These are phyloP conservation scores for Platalea minor DNA, from an alignment of 2,797 vertebrate species.

Conservation along the genomic window DNA sequence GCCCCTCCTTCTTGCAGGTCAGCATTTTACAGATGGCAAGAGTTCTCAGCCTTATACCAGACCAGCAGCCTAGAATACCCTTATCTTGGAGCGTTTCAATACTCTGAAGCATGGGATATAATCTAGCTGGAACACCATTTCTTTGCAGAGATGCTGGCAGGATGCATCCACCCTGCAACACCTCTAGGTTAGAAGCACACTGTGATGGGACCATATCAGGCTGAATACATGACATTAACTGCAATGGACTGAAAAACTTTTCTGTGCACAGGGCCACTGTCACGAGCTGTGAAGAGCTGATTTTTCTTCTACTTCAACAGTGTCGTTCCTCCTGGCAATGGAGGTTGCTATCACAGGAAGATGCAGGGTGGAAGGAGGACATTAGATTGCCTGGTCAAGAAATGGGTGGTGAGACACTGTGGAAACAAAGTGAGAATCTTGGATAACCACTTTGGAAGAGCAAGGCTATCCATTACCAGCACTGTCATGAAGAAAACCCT, in stretches of 20 bases:
- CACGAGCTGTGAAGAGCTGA: neutral
- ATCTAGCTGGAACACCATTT: neutral
- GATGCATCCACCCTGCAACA: neutral
- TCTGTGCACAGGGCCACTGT: no score
- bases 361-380: neutral
- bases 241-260: neutral
- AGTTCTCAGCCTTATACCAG: neutral
- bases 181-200: neutral
- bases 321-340: accelerated
- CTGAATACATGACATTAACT: neutral
- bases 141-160: neutral
- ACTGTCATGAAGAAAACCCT: neutral
- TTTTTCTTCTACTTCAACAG: neutral
- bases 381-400: neutral
- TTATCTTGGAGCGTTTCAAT: neutral
- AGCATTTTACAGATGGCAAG: neutral
- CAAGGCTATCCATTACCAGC: neutral
- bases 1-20: neutral
- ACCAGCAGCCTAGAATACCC: neutral
- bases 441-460: neutral
- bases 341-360: neutral
- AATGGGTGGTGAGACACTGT: neutral
- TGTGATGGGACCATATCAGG: accelerated
- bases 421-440: neutral
- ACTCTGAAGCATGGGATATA: neutral